Percentiles rank a stretch among this genome's conserved stretches.
Evolutionary conservation across 2,797 vertebrate genomes (phyloP).

Genomic region (Melanotaenia boesemani): DNA sequence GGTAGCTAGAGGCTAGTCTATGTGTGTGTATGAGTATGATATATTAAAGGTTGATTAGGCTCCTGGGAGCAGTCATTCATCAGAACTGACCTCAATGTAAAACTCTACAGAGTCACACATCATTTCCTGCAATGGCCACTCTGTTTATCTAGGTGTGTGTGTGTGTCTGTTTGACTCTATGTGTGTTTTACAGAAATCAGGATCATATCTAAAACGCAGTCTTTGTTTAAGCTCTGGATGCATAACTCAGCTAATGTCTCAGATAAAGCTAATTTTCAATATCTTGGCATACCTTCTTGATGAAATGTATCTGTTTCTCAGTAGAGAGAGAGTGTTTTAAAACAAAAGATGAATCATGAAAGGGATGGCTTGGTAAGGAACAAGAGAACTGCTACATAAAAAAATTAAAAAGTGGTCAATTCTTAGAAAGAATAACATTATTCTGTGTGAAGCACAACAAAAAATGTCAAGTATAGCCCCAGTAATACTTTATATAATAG

Average conservation of each 20-base stretch:
- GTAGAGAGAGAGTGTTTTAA: constrained; percentile 9
- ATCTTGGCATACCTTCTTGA: background rate
- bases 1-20: constrained; percentile 57
- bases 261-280: constrained; percentile 23
- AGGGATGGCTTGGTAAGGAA: background rate
- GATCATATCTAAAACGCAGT: constrained; percentile 48
- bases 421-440: background rate
- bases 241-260: constrained; percentile 1
- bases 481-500: background rate
- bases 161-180: constrained; percentile 20
- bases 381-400: background rate
- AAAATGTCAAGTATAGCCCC: background rate
- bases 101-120: constrained; percentile 66
- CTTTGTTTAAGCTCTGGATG: constrained; percentile 22
- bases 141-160: constrained; percentile 63
- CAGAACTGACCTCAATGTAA: constrained; percentile 74
- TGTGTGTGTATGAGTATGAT: constrained; percentile 59
- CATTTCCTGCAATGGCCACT: constrained; percentile 65
- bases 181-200: constrained; percentile 47
- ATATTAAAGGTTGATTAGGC: constrained; percentile 75
- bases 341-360: constrained; percentile 17
- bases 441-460: background rate
- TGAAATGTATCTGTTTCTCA: background rate
- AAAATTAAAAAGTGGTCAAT: background rate
- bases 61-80: constrained; percentile 73